Conservation (phyloP, 2,113 vertebrate genomes). For the Helogale parvula region DNA sequence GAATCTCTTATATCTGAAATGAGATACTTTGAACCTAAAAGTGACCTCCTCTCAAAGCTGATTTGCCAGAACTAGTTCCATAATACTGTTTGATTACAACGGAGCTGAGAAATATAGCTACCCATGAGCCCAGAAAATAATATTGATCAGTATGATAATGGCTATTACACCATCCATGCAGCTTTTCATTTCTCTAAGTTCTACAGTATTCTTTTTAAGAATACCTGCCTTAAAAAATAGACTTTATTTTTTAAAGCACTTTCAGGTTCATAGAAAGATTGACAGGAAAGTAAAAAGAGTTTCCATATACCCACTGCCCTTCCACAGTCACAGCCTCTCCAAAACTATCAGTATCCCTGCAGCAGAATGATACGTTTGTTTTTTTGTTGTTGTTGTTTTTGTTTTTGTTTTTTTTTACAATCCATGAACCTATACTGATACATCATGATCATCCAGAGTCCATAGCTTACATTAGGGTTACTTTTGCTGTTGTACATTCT, state of each 20-base stretch:
- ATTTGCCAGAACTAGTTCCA: not conserved
- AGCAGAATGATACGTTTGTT: not conserved
- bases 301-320: not conserved
- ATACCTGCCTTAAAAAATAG: not conserved
- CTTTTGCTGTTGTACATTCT: not conserved
- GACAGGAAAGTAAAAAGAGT: not conserved
- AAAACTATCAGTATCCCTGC: not conserved
- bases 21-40: not conserved
- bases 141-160: not conserved
- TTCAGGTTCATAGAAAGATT: not conserved
- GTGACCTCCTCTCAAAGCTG: not conserved
- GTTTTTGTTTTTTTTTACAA: not conserved
- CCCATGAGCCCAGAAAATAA: not conserved
- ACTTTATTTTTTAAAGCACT: not conserved
- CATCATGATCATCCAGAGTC: not conserved
- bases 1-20: not conserved
- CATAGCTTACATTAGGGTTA: not conserved
- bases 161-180: not conserved
- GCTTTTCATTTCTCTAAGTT: not conserved
- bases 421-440: not conserved
- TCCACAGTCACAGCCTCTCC: not conserved
- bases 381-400: too few species aligned
- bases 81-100: not conserved
- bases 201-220: not conserved
- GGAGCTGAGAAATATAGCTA: not conserved